Percentiles rank a stretch among this genome's conserved stretches.
Evolutionary conservation across 2,797 vertebrate species (phyloP).

Genomic region (Morelia viridis): DNA sequence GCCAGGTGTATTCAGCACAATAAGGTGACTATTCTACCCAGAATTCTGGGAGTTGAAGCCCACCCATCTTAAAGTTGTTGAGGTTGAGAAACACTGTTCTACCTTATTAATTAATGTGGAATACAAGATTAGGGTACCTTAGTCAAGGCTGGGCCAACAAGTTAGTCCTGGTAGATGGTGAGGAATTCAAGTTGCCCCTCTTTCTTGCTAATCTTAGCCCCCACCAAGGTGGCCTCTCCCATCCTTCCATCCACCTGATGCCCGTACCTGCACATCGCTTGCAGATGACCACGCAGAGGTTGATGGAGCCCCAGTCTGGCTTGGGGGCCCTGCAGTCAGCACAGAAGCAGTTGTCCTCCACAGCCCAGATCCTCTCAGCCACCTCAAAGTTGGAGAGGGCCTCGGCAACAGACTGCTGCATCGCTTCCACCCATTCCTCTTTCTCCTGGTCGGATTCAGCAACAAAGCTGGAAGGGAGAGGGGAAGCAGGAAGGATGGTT

Average conservation of each 20-base stretch:
- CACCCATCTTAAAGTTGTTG: too few relatives aligned
- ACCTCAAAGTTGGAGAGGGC: slow-evolving; percentile 91
- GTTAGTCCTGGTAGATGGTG: background rate
- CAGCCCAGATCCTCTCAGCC: slow-evolving; percentile 83
- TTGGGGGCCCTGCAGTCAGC: slow-evolving; percentile 83
- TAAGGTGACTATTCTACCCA: background rate
- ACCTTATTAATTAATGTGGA: too few relatives aligned
- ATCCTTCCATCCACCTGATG: rapidly evolving
- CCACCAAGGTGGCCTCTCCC: too few relatives aligned
- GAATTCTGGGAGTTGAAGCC: too few relatives aligned
- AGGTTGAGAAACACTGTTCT: too few relatives aligned
- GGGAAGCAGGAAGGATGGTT: background rate
- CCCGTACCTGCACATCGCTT: slow-evolving; percentile 87
- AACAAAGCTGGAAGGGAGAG: slow-evolving; percentile 78
- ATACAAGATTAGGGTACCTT: too few relatives aligned
- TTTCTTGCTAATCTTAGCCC: background rate
- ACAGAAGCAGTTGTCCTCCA: slow-evolving; percentile 83
- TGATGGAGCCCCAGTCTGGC: slow-evolving; percentile 94
- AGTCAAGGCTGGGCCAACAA: background rate
- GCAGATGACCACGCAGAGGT: slow-evolving; percentile 93
- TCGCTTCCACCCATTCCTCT: slow-evolving; percentile 88
- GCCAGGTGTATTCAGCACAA: background rate
- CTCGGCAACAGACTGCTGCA: slow-evolving; percentile 83
- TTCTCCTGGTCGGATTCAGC: slow-evolving; percentile 86
- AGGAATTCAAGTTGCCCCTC: background rate